Evolutionary conservation across 2,888 invertebrate species (phyloP).

Genomic region (Chromoteleia sp.): DNA sequence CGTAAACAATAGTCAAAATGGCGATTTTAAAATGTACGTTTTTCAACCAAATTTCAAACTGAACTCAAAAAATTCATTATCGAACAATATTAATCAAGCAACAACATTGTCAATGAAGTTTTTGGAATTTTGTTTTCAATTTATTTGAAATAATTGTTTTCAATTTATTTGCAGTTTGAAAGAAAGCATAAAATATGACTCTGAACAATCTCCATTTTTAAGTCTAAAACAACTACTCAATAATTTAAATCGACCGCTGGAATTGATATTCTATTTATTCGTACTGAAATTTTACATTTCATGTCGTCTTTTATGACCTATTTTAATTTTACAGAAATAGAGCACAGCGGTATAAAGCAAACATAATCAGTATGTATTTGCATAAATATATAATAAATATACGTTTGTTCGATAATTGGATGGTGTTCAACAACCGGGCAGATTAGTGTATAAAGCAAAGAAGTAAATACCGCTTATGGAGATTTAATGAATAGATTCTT

Average conservation of each 20-base stretch:
- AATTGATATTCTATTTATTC: conserved; percentile 11
- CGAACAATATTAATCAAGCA: too few species aligned
- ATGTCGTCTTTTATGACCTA: conserved; percentile 24
- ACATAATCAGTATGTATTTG: conserved; percentile 28
- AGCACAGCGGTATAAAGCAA: conserved; percentile 15
- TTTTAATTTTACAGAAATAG: conserved; percentile 22
- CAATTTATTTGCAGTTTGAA: too few species aligned
- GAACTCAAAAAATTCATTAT: too few species aligned
- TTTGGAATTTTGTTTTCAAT: too few species aligned
- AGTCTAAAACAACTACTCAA: neutral
- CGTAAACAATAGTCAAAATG: too few species aligned
- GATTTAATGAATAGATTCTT: conserved; percentile 2
- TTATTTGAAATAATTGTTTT: too few species aligned
- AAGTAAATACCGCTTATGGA: conserved; percentile 27
- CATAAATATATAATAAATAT: conserved; percentile 47
- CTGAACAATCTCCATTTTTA: too few species aligned
- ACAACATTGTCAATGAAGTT: too few species aligned
- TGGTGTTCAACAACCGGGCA: conserved; percentile 4
- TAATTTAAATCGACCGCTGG: neutral
- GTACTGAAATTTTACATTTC: neutral
- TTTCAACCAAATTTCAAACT: too few species aligned
- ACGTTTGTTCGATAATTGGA: conserved; percentile 41
- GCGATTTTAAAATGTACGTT: too few species aligned
- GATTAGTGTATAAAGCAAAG: neutral
- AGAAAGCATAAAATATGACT: too few species aligned